Conservation (phyloP, 1,140 invertebrate species). For the Drosophila bocki region DNA sequence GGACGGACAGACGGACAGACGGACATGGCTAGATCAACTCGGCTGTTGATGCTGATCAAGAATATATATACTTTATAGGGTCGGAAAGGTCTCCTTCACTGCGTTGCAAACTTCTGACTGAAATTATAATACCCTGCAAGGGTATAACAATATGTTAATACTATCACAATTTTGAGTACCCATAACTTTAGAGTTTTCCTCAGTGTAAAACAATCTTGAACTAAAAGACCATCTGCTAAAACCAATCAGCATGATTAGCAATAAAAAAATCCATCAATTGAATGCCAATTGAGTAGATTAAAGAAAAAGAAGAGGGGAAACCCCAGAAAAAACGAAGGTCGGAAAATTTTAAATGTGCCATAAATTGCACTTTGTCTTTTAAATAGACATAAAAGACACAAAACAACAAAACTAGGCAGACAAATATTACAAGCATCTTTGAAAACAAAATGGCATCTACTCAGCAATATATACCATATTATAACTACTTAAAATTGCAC, state of each 20-base stretch:
- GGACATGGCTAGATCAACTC: no score
- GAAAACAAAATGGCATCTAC: not conserved
- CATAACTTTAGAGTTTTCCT: not conserved
- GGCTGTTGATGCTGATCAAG: no score
- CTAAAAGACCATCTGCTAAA: constrained; percentile 1
- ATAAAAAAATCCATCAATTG: constrained; percentile 43
- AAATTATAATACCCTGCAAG: no score
- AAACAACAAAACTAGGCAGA: not conserved
- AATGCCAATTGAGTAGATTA: constrained; percentile 49
- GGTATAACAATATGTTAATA: not conserved
- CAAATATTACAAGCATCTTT: not conserved
- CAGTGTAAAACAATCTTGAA: not conserved
- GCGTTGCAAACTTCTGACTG: no score
- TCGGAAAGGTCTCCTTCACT: no score
- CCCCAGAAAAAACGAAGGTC: constrained; percentile 8
- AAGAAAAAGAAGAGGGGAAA: not conserved
- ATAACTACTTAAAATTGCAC: not conserved
- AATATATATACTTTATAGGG: no score
- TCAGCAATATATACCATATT: not conserved
- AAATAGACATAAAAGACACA: not conserved
- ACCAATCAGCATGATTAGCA: constrained; percentile 46
- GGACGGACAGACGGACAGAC: no score
- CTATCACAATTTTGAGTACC: not conserved
- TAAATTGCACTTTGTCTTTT: not conserved
- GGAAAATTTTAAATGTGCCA: not conserved